phyloP scores from a whole-genome alignment of 1,140 invertebrate genomes.

The Macrobrachium nipponense region DNA sequence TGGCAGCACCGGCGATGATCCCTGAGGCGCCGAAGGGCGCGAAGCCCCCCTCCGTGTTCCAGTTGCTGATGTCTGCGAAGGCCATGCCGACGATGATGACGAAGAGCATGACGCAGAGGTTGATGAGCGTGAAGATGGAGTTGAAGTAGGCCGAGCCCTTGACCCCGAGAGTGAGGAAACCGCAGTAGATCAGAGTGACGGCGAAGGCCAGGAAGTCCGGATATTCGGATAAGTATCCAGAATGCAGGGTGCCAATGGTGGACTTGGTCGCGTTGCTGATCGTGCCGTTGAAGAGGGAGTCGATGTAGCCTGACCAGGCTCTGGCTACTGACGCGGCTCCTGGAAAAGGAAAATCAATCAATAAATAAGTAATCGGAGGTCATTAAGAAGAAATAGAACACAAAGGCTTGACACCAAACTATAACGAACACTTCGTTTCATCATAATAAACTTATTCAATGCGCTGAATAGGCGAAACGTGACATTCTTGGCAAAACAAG shows the following conservation, averaged over 20 bases:
- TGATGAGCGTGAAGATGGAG: conserved; percentile 82
- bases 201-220: conserved; percentile 85
- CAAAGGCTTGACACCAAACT: too few relatives aligned
- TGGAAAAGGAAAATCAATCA: conserved; percentile 64
- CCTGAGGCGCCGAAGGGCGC: conserved; percentile 84
- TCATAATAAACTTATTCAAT: too few relatives aligned
- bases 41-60: conserved; percentile 79
- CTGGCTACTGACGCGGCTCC: conserved; percentile 90
- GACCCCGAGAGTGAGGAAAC: conserved; percentile 80
- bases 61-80: conserved; percentile 84
- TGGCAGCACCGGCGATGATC: conserved; percentile 78
- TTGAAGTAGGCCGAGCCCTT: conserved; percentile 89
- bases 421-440: too few relatives aligned
- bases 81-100: conserved; percentile 83
- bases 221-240: conserved; percentile 78
- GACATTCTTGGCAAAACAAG: too few relatives aligned
- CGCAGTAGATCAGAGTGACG: conserved; percentile 80
- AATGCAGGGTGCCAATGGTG: conserved; percentile 79
- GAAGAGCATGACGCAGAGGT: conserved; percentile 78
- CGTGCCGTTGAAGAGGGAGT: conserved; percentile 82
- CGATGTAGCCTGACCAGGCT: conserved; percentile 93
- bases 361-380: too few relatives aligned
- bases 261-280: conserved; percentile 84
- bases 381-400: too few relatives aligned
- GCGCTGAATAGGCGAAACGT: too few relatives aligned